A percentile compares a stretch with the other conserved stretches of the same genome.
Evolutionary conservation across 2,888 invertebrate genomes (phyloP).

Genomic region (Lithophane socia): DNA sequence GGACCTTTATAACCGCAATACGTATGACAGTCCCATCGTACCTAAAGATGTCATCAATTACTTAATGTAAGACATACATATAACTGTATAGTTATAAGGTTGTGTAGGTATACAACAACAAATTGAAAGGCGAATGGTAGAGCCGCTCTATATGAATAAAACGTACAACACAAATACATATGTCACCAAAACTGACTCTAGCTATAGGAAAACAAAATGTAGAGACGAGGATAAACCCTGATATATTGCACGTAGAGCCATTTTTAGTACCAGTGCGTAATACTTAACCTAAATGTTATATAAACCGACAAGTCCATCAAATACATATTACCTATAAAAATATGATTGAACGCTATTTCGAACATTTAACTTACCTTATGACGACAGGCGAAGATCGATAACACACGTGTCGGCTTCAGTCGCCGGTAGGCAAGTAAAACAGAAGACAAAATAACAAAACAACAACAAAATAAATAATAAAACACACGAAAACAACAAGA

Average conservation of each 20-base stretch:
- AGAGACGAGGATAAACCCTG: conserved; percentile 36
- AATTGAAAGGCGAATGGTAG: conserved; percentile 2
- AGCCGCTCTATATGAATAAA: conserved; percentile 1
- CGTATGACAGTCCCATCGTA: too few relatives aligned
- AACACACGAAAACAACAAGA: conserved; percentile 68
- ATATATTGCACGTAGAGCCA: conserved; percentile 5
- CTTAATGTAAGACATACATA: background rate
- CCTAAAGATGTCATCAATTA: conserved; percentile 4
- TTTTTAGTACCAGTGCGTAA: conserved; percentile 15
- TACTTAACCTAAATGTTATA: conserved; percentile 44
- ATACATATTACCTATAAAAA: conserved; percentile 47
- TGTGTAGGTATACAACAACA: conserved; percentile 2
- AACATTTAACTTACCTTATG: conserved; percentile 73
- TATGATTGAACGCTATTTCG: conserved; percentile 46
- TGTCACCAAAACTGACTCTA: conserved; percentile 10
- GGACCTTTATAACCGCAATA: too few relatives aligned
- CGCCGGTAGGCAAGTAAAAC: conserved; percentile 71
- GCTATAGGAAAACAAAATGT: conserved; percentile 34
- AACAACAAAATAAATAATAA: conserved; percentile 73
- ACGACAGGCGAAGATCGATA: conserved; percentile 78
- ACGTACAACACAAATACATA: background rate
- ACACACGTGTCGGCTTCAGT: conserved; percentile 77
- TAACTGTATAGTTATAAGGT: background rate
- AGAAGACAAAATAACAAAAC: conserved; percentile 66
- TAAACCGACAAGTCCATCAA: conserved; percentile 28